Evolutionary conservation across 2,888 invertebrate species (phyloP).

Genomic region (Cantharis rufa): DNA sequence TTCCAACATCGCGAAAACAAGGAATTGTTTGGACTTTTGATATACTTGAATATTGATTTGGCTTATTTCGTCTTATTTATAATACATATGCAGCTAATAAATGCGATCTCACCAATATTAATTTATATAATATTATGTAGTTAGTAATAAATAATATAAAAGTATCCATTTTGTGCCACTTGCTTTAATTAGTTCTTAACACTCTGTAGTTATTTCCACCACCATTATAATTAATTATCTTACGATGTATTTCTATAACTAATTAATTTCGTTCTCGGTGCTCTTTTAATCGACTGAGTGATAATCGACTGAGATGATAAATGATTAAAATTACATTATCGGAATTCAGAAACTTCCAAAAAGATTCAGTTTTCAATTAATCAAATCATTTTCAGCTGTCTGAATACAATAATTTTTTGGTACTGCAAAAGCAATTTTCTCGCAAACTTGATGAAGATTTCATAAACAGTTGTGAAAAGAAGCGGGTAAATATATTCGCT

Average conservation of each 20-base stretch:
- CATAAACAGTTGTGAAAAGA: not conserved
- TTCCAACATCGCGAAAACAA: too few relatives aligned
- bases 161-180: too few relatives aligned
- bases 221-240: too few relatives aligned
- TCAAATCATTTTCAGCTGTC: not conserved
- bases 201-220: too few relatives aligned
- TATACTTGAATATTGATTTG: too few relatives aligned
- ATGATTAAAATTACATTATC: not conserved
- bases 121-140: too few relatives aligned
- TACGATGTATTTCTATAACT: not conserved
- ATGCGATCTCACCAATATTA: too few relatives aligned
- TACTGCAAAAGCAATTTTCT: not conserved
- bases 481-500: not conserved
- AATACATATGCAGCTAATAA: too few relatives aligned
- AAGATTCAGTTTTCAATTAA: not conserved
- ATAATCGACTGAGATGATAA: not conserved
- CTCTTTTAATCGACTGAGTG: not conserved
- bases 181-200: too few relatives aligned
- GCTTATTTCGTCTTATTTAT: too few relatives aligned
- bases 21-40: too few relatives aligned
- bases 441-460: not conserved
- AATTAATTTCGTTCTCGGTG: not conserved
- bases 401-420: not conserved
- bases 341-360: not conserved
- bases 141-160: too few relatives aligned